Evolutionary conservation across 2,888 invertebrate genomes (phyloP), one percentile per base, ranked within the genome.

Genomic region (Chymomyza amoena): DNA sequence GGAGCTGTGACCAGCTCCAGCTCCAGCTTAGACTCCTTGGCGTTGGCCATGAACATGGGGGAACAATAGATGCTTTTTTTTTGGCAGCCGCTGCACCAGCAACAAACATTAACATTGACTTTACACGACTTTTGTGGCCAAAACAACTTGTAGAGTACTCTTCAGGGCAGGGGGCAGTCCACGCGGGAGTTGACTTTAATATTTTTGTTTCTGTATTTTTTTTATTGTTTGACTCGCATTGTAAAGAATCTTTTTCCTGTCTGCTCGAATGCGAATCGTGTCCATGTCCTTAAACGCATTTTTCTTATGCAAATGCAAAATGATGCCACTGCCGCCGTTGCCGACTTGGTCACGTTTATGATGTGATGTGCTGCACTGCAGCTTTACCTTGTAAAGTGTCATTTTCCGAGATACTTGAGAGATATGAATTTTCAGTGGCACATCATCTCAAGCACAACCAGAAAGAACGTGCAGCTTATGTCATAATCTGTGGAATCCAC

Each of bases 91-190:
- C 73, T 73, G 72, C 70, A 32, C 32, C 32, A 66, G 73, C 75
- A 83, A 78, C 81, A 77, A 45, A 45, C 39, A 89, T 89, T 90
- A 90, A 89, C 90, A 90, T 90, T 89, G 89, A 88, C 88, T 90
- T 90, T 84, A 89, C 90, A 90, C 89, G 90, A 89, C 89, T 89
- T 32, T 80, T 68, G 20, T 75, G 80, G 73, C 77, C 80, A 84
- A 77, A 81, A 32, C 32, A 32, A 32, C 32, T 32, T 32, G 32
- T 1, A 32, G 32, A 0, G 32, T 32, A 32, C 32, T 5, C 32
- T 5, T 79, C 75, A 6, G 15, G 32, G 13, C 28, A 10, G 65
- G 39, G 16, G 52, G 60, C 28, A 16, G 13, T n/a, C 61, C 10
- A 15, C 25, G 28, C 28, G 51, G 52, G 20, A 52, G 60, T 10